Percentiles rank a stretch among this genome's conserved stretches.
These are phyloP conservation scores for Nomada hirtipes DNA, from an alignment of 2,888 invertebrate species.

Conservation along the genomic window DNA sequence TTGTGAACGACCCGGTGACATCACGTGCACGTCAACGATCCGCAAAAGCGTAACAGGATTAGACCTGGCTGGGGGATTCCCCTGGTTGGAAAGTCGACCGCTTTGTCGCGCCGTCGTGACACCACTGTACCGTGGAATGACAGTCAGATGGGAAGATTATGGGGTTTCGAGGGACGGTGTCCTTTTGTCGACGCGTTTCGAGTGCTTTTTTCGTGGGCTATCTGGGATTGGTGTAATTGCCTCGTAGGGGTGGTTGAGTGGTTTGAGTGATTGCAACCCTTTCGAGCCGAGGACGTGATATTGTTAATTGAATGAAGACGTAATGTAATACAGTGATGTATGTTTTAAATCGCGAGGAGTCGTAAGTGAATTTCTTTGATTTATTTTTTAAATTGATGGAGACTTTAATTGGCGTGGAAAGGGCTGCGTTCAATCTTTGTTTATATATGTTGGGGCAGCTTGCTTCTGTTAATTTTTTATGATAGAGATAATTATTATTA, in stretches of 20 bases:
- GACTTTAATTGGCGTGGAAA: too few relatives aligned
- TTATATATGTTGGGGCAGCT: too few relatives aligned
- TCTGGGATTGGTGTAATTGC: background rate
- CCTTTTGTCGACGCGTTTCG: conserved; percentile 4
- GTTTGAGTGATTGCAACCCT: background rate
- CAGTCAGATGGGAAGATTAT: conserved; percentile 52
- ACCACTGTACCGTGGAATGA: conserved; percentile 14
- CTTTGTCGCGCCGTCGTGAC: conserved; percentile 57
- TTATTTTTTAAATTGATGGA: too few relatives aligned
- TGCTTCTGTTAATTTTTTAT: too few relatives aligned
- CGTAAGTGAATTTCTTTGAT: too few relatives aligned
- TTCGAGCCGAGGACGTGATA: too few relatives aligned
- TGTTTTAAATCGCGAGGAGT: too few relatives aligned
- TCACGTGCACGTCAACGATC: conserved; percentile 73
- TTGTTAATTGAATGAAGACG: too few relatives aligned
- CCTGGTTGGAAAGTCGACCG: conserved; percentile 47
- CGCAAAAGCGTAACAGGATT: conserved; percentile 78
- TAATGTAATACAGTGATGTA: too few relatives aligned
- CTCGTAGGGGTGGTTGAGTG: background rate
- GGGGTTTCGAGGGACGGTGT: conserved; percentile 1
- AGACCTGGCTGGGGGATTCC: conserved; percentile 55
- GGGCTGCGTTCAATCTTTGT: too few relatives aligned
- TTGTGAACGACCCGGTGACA: conserved; percentile 71
- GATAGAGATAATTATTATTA: too few relatives aligned
- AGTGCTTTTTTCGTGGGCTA: background rate